Percentiles rank a stretch among this genome's conserved stretches.
These are phyloP conservation scores for Tadarida brasiliensis DNA, from an alignment of 2,797 vertebrate genomes.

Conservation along the genomic window DNA sequence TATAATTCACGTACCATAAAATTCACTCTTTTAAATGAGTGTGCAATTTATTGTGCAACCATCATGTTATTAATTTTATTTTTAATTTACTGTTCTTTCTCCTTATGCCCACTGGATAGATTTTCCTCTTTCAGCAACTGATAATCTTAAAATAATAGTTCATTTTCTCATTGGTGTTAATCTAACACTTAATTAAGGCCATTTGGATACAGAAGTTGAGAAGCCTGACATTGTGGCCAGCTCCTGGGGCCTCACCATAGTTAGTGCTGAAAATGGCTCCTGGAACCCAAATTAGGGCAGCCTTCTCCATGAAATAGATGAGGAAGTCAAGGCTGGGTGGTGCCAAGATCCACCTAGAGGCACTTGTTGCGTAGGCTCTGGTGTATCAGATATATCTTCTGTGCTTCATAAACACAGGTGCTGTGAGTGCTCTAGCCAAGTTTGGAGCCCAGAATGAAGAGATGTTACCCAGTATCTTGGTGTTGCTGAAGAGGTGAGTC, in stretches of 20 bases:
- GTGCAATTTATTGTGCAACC: background rate
- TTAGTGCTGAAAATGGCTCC: background rate
- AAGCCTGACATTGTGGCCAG: background rate
- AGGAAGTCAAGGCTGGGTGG: background rate
- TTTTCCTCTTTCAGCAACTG: background rate
- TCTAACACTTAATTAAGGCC: background rate
- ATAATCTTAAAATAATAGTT: background rate
- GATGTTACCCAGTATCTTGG: conserved; percentile 91
- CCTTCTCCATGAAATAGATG: background rate
- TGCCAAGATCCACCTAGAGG: background rate
- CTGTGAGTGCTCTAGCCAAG: conserved; percentile 91
- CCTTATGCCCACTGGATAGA: background rate
- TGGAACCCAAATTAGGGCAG: background rate
- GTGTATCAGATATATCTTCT: background rate
- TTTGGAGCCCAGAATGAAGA: conserved; percentile 92
- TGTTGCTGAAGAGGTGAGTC: conserved; percentile 89
- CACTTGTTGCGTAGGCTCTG: background rate
- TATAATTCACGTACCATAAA: background rate
- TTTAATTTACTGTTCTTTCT: background rate
- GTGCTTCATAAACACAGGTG: conserved; percentile 81
- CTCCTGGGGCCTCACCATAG: background rate
- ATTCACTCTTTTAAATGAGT: background rate
- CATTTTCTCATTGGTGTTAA: background rate
- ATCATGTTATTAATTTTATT: background rate
- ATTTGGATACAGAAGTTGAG: background rate